Conservation (phyloP, 1,140 invertebrate species). For the Rhopalosiphum padi region DNA sequence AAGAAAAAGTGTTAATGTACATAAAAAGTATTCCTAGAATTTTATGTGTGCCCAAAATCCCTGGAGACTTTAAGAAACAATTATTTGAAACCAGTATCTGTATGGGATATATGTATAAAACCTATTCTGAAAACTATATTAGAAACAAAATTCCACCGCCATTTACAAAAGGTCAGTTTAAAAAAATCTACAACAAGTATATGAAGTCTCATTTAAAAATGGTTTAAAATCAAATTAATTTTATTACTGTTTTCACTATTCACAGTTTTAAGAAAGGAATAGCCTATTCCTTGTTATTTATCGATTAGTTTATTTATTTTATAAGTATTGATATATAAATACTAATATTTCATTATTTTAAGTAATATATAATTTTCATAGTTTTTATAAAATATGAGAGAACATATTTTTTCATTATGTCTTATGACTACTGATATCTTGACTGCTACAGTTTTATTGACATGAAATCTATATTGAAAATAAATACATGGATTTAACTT, state of each 20-base stretch:
- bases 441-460: too few species aligned
- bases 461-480: not conserved
- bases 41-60: not conserved
- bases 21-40: constrained; percentile 35
- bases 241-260: not conserved
- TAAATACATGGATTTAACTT: not conserved
- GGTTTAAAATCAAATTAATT: not conserved
- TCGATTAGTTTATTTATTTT: not conserved
- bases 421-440: too few species aligned
- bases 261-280: not conserved
- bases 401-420: not conserved
- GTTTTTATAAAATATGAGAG: not conserved
- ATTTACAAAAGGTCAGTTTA: constrained; percentile 19
- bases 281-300: not conserved
- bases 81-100: constrained; percentile 19
- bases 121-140: constrained; percentile 41
- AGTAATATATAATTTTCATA: not conserved
- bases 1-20: constrained; percentile 22
- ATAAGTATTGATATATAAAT: not conserved
- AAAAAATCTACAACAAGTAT: constrained; percentile 41
- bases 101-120: constrained; percentile 35
- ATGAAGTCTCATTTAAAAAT: constrained; percentile 30
- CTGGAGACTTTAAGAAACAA: not conserved
- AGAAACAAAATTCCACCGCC: not conserved
- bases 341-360: not conserved